These are phyloP conservation scores for Rhyacichthys aspro DNA, from an alignment of 2,797 vertebrate species.

Conservation along the genomic window DNA sequence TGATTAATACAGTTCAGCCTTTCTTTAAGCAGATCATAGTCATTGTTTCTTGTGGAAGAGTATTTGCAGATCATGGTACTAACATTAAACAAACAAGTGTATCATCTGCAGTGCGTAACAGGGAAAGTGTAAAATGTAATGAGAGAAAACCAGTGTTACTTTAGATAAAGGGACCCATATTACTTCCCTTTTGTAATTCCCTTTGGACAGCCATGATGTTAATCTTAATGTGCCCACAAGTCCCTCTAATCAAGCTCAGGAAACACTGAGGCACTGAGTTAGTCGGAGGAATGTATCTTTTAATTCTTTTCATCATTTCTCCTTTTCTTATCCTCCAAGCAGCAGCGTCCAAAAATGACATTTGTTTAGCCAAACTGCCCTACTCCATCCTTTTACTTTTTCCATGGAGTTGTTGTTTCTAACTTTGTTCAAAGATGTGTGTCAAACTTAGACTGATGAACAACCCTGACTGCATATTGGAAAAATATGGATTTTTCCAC, in stretches of 20 bases:
- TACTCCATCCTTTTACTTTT: constrained; percentile 47
- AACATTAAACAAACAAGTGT: too few relatives aligned
- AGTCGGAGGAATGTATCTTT: constrained; percentile 62
- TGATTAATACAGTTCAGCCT: too few relatives aligned
- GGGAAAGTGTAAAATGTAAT: constrained; percentile 24
- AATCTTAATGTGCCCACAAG: constrained; percentile 64
- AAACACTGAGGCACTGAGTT: constrained; percentile 59
- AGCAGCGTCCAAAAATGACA: constrained; percentile 63
- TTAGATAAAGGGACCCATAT: constrained; percentile 54
- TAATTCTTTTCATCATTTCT: constrained; percentile 69
- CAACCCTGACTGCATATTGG: constrained; percentile 64
- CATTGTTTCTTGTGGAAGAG: too few relatives aligned
- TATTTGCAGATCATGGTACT: too few relatives aligned
- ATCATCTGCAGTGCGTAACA: background rate
- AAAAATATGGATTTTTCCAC: constrained; percentile 71
- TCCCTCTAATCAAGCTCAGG: constrained; percentile 77
- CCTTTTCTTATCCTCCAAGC: constrained; percentile 57
- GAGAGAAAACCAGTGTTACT: constrained; percentile 53
- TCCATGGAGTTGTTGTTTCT: constrained; percentile 66
- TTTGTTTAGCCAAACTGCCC: constrained; percentile 69
- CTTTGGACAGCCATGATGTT: constrained; percentile 56
- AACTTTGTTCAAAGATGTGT: constrained; percentile 65
- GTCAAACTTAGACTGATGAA: constrained; percentile 68
- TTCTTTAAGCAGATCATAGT: too few relatives aligned
- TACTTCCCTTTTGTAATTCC: constrained; percentile 62